Evolutionary conservation across 2,888 invertebrate genomes (phyloP).

Genomic region (Eilema caniola): DNA sequence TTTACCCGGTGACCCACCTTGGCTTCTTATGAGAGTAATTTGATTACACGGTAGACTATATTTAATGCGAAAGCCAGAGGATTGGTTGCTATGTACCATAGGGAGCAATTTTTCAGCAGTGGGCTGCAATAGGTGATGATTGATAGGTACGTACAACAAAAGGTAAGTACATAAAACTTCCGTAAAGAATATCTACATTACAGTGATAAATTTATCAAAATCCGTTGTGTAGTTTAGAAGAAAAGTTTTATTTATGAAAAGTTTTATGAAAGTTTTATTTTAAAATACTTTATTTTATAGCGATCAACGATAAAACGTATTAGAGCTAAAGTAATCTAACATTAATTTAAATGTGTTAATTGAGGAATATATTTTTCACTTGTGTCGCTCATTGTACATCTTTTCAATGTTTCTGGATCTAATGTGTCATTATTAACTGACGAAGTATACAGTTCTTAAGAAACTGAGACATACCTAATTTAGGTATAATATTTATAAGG

Average conservation of each 20-base stretch:
- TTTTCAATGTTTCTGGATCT: conserved; percentile 45
- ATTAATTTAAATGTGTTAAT: neutral
- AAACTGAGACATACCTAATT: neutral
- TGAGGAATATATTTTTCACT: neutral
- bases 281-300: too few species aligned
- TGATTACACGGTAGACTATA: too few species aligned
- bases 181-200: neutral
- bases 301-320: neutral
- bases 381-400: neutral
- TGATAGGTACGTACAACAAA: neutral
- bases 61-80: too few species aligned
- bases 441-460: conserved; percentile 9
- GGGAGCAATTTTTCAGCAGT: neutral
- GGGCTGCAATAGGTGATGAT: neutral
- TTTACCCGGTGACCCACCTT: too few species aligned
- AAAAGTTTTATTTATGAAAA: too few species aligned
- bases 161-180: too few species aligned
- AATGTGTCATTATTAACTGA: conserved; percentile 58
- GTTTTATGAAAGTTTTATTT: too few species aligned
- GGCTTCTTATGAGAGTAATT: too few species aligned
- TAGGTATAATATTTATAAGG: neutral
- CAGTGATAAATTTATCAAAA: neutral
- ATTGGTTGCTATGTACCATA: neutral
- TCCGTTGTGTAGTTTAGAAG: neutral
- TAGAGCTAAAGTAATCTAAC: neutral